Evolutionary conservation across 2,113 vertebrate species (phyloP), one percentile per base, ranked within the genome.

Genomic region (Procapra przewalskii): DNA sequence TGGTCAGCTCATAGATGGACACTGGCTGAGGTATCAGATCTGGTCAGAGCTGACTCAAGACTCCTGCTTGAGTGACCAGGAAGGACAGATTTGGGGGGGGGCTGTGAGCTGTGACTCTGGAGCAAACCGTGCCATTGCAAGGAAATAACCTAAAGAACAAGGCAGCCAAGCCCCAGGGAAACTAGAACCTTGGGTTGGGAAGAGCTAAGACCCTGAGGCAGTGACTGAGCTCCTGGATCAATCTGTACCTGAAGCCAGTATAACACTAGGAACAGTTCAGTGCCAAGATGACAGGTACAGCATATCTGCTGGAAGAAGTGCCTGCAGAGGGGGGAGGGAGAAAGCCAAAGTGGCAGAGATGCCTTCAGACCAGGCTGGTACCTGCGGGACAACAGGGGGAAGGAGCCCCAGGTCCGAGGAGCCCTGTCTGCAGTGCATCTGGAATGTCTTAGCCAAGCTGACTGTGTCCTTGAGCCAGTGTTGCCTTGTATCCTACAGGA

Each of bases 391-490:
- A 13, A 31, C 3, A 19, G 2, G 19, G 12, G 33, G 80, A 25
- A 82, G 80, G 50, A n/a, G 50, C 11, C 9, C 6, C 31, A 36
- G 79, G 19, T 17, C 29, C 0, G 0, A 23, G 48, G 50, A 82
- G 31, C 80, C 50, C 48, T n/a, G 33, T 14, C 19, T 36, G 50
- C 0, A 0, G 31, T 54, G 6, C 2, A 25, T 6, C 80, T n/a
- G 50, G 19, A n/a, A 14, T 3, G 31, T 23, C 48, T 82, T 50
- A n/a, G 50, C 50, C 80, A 82, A 52, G 80, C 19, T n/a, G 80
- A n/a, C 33, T 12, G 50, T n/a, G 31, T 23, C 48, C 33, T 54
- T n/a, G 29, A 80, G 45, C 5, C 80, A 82, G 48, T 6, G 0
- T 13, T 3, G 33, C 33, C 80, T 33, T 21, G 1, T 21, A 12